A percentile compares a stretch with the other conserved stretches of the same genome.
Evolutionary conservation across 2,888 invertebrate genomes (phyloP).

Genomic region (Diarsia brunnea): DNA sequence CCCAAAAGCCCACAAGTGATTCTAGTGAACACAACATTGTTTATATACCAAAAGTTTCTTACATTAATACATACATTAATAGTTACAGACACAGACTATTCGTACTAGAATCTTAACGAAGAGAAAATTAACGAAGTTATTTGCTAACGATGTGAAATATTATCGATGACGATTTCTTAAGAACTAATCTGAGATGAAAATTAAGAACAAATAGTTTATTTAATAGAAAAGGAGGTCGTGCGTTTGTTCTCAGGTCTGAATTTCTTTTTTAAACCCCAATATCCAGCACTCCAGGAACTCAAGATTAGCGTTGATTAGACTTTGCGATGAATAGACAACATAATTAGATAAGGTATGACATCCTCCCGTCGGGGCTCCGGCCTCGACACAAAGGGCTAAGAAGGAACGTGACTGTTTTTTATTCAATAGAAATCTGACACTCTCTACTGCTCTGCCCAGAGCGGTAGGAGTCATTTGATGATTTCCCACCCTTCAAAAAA

Average conservation of each 20-base stretch:
- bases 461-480: no score
- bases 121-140: constrained; percentile 11
- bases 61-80: not conserved
- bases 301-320: not conserved
- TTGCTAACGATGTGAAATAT: constrained; percentile 20
- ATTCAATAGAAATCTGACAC: no score
- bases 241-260: not conserved
- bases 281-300: not conserved
- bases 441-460: no score
- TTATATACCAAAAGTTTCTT: not conserved
- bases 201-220: not conserved
- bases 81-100: not conserved
- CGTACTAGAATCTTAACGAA: constrained; percentile 29
- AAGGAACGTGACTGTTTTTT: no score
- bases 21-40: no score
- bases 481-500: no score
- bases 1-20: no score
- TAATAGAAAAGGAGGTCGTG: not conserved
- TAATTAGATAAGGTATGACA: not conserved
- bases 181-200: constrained; percentile 16
- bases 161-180: constrained; percentile 21
- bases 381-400: no score
- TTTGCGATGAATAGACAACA: not conserved
- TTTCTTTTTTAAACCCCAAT: no score
- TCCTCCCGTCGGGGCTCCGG: no score